Conservation (phyloP, 2,888 invertebrate genomes). For the Malacosoma neustria region DNA sequence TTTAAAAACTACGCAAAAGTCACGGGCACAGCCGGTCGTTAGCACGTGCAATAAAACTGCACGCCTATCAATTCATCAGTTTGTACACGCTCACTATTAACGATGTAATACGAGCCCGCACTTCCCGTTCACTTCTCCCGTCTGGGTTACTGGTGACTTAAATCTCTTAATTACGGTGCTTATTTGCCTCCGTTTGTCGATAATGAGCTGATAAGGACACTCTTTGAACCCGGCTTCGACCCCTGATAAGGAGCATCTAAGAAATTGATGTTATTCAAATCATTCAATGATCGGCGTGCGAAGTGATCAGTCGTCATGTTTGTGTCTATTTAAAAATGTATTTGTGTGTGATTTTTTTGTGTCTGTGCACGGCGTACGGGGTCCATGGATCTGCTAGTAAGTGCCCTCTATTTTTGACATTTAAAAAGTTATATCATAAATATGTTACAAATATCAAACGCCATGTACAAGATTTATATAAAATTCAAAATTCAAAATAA, state of each 20-base stretch:
- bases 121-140: conserved; percentile 2
- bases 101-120: background rate
- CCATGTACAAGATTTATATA: background rate
- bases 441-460: conserved; percentile 1
- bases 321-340: conserved; percentile 44
- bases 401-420: conserved; percentile 24
- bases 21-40: too few species aligned
- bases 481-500: conserved; percentile 2
- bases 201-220: conserved; percentile 9
- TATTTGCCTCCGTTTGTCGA: background rate
- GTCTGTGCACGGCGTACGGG: conserved; percentile 42
- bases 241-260: conserved; percentile 36
- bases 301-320: conserved; percentile 37
- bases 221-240: conserved; percentile 49
- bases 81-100: background rate
- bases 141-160: background rate
- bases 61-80: background rate
- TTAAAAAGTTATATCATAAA: too few species aligned
- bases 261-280: conserved; percentile 27
- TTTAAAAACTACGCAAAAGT: too few species aligned
- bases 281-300: conserved; percentile 45
- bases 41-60: too few species aligned
- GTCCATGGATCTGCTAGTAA: conserved; percentile 52
- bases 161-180: background rate
- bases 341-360: conserved; percentile 53